A percentile compares a stretch with the other conserved stretches of the same genome.
Evolutionary conservation across 37 sponge, comb jelly and placozoan species (phyloP).

Genomic region (Aphrocallistes beatrix): DNA sequence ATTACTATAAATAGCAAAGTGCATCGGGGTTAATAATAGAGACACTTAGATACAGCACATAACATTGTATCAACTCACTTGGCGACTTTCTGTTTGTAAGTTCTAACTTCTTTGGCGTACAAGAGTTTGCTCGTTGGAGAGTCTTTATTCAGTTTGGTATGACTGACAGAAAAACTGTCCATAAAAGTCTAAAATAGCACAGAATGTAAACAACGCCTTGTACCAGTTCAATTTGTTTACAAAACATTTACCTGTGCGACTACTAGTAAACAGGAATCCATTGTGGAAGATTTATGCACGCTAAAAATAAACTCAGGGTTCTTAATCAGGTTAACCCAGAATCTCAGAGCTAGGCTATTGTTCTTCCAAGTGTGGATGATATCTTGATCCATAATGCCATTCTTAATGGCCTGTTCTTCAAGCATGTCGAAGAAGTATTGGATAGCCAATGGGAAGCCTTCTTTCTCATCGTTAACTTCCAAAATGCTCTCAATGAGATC

Average conservation of each 20-base stretch:
- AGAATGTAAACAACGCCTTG: background rate
- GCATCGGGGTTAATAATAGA: background rate
- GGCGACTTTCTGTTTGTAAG: conserved; percentile 57
- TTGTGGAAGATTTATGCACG: conserved; percentile 77
- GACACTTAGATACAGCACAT: background rate
- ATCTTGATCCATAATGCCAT: conserved; percentile 55
- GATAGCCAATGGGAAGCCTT: conserved; percentile 65
- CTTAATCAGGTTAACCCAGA: conserved; percentile 96
- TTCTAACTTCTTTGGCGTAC: conserved; percentile 86
- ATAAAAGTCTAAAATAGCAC: conserved; percentile 22
- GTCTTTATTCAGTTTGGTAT: conserved; percentile 43
- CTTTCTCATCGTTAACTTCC: conserved; percentile 33
- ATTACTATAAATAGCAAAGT: background rate
- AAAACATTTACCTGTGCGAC: conserved; percentile 47
- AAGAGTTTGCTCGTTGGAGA: conserved; percentile 78
- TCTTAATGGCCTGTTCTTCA: conserved; percentile 64
- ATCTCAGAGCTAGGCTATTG: conserved; percentile 77
- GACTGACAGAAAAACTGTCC: conserved; percentile 23
- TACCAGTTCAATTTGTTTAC: background rate
- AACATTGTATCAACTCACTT: conserved; percentile 33
- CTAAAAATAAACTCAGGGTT: conserved; percentile 96
- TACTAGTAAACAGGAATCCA: conserved; percentile 78
- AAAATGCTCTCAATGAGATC: conserved; percentile 71
- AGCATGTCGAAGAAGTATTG: conserved; percentile 92
- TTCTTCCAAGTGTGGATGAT: conserved; percentile 92